A percentile compares a stretch with the other conserved stretches of the same genome.
Conservation (phyloP, 2,113 vertebrate species). For the Paedocypris sp. region DNA sequence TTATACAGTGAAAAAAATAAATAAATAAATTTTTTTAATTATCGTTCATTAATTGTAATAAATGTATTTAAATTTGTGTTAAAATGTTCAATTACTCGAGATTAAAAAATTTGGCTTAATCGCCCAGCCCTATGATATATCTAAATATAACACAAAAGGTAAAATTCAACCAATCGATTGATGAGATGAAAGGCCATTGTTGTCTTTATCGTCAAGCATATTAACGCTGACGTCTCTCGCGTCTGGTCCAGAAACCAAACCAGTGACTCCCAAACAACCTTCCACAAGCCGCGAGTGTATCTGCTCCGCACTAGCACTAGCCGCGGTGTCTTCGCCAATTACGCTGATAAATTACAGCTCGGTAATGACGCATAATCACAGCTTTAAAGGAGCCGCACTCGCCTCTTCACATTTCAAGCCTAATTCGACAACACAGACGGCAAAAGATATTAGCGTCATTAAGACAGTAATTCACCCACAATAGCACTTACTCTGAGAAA, state of each 20-base stretch:
- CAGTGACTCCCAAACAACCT: background rate
- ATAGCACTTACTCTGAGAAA: background rate
- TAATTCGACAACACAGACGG: constrained; percentile 3
- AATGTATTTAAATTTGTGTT: no score
- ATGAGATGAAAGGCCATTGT: no score
- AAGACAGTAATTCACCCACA: constrained; percentile 6
- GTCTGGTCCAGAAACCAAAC: background rate
- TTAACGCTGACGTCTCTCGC: no score
- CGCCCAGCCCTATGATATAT: no score
- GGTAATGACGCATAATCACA: constrained; percentile 30
- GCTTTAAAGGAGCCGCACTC: constrained; percentile 7
- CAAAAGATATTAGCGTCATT: background rate
- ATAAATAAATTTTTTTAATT: no score
- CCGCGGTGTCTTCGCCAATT: constrained; percentile 22
- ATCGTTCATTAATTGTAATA: no score
- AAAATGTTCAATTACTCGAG: no score
- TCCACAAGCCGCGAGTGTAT: constrained; percentile 15
- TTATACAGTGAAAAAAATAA: no score
- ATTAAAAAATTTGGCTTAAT: no score
- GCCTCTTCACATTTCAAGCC: constrained; percentile 6
- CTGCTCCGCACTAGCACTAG: background rate
- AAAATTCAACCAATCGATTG: no score
- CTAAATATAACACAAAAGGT: no score
- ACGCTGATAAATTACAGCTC: constrained; percentile 29
- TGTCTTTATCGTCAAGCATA: no score